Evolutionary conservation across 2,113 vertebrate species (phyloP).

Genomic region (Hyperopisus bebe): DNA sequence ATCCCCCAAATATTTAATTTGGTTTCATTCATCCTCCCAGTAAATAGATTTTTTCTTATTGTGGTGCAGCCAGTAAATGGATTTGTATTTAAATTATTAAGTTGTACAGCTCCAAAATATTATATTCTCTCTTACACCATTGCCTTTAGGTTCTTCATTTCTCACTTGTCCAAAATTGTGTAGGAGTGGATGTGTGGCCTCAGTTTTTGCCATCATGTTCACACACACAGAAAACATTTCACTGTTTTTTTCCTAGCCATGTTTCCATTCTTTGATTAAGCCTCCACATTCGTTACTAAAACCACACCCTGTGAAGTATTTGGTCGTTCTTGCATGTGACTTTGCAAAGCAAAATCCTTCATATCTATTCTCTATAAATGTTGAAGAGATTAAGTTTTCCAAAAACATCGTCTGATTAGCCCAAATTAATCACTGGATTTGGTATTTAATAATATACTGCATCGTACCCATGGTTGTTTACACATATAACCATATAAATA

Average conservation of each 20-base stretch:
- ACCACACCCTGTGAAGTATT: background rate
- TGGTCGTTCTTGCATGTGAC: background rate
- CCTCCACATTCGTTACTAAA: background rate
- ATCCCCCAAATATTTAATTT: background rate
- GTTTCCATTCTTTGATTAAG: background rate
- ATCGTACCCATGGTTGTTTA: background rate
- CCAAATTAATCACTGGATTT: background rate
- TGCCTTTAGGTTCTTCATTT: background rate
- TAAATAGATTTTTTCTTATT: background rate
- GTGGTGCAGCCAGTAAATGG: background rate
- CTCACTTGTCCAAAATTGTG: background rate
- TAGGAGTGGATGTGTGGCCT: background rate
- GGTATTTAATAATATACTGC: background rate
- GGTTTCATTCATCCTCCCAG: background rate
- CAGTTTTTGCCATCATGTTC: background rate
- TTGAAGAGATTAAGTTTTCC: background rate
- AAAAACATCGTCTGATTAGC: background rate
- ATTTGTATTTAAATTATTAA: background rate
- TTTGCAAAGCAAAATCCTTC: background rate
- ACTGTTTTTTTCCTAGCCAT: background rate
- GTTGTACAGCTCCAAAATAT: background rate
- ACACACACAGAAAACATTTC: background rate
- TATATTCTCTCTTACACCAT: background rate
- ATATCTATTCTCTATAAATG: background rate
- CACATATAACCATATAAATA: background rate